These are phyloP conservation scores for Cremastinae sp. DNA, from an alignment of 2,888 invertebrate genomes.

Conservation along the genomic window DNA sequence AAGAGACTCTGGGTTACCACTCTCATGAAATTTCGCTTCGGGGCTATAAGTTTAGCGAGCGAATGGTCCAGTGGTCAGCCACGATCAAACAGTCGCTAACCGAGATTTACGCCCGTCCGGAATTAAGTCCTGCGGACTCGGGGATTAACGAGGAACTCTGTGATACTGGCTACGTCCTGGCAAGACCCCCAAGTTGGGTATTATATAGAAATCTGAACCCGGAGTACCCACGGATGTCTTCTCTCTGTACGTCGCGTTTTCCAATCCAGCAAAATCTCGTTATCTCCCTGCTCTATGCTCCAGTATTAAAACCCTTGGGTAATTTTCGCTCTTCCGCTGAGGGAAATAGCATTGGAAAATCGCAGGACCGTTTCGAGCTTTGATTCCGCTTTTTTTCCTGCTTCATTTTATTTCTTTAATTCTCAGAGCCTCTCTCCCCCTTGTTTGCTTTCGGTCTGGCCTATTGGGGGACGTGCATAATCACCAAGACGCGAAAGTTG, in stretches of 20 bases:
- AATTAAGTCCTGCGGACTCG: constrained; percentile 74
- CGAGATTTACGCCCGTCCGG: constrained; percentile 77
- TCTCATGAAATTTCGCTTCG: constrained; percentile 31
- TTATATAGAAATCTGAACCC: not conserved
- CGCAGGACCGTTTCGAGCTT: constrained; percentile 15
- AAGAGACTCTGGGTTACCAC: constrained; percentile 19
- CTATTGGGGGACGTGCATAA: constrained; percentile 32
- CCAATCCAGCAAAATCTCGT: constrained; percentile 57
- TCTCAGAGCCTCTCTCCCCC: not conserved
- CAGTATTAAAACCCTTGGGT: constrained; percentile 23
- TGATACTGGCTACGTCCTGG: too few species aligned
- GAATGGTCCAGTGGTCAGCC: constrained; percentile 65
- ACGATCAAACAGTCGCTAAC: constrained; percentile 77
- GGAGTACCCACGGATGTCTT: constrained; percentile 21
- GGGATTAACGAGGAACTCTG: constrained; percentile 71
- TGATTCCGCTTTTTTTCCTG: constrained; percentile 16
- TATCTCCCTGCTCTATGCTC: constrained; percentile 29
- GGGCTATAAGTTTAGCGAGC: constrained; percentile 34
- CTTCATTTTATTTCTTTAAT: not conserved
- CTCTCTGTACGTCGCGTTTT: constrained; percentile 40
- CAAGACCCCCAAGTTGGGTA: too few species aligned
- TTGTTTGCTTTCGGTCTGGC: constrained; percentile 50
- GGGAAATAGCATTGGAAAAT: constrained; percentile 37
- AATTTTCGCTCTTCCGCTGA: constrained; percentile 36
- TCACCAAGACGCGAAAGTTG: constrained; percentile 31